Percentiles rank a stretch among this genome's conserved stretches.
phyloP scores from a whole-genome alignment of 2,113 vertebrate genomes.

The Anser brachyrhynchus region DNA sequence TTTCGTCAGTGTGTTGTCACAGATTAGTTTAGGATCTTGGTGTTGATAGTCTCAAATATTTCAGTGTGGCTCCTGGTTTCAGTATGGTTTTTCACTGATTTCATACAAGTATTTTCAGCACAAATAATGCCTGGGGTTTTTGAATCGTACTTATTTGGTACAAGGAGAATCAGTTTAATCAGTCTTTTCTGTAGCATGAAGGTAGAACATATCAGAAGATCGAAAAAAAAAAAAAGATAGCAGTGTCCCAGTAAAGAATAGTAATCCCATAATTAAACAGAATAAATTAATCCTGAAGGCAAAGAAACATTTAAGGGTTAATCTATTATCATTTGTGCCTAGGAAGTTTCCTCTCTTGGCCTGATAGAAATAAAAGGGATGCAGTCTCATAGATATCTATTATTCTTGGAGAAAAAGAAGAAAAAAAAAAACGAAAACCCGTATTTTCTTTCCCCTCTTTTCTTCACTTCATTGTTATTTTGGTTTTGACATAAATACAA shows the following conservation, averaged over 20 bases:
- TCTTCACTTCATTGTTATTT: not conserved
- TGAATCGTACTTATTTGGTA: not conserved
- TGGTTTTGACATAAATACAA: not conserved
- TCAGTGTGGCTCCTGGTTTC: not conserved
- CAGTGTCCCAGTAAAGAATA: not conserved
- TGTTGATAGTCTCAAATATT: not conserved
- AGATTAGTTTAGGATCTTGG: not conserved
- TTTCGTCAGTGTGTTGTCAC: not conserved
- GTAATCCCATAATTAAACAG: slow-evolving; percentile 21
- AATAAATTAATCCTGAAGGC: not conserved
- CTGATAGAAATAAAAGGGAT: not conserved
- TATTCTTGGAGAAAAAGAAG: not conserved
- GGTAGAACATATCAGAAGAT: not conserved
- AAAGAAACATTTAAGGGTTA: slow-evolving; percentile 12
- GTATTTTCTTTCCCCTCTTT: not conserved
- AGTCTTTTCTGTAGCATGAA: not conserved
- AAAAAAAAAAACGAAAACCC: not conserved
- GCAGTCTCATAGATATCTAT: not conserved
- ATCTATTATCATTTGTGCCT: not conserved
- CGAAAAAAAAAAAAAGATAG: not conserved
- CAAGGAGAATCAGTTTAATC: not conserved
- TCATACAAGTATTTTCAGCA: not conserved
- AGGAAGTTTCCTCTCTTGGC: not conserved
- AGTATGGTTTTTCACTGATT: not conserved
- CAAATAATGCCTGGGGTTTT: not conserved